Percentiles rank a stretch among this genome's conserved stretches.
These are phyloP conservation scores for Hypomecis atomaria DNA, from an alignment of 2,888 invertebrate genomes.

Conservation along the genomic window DNA sequence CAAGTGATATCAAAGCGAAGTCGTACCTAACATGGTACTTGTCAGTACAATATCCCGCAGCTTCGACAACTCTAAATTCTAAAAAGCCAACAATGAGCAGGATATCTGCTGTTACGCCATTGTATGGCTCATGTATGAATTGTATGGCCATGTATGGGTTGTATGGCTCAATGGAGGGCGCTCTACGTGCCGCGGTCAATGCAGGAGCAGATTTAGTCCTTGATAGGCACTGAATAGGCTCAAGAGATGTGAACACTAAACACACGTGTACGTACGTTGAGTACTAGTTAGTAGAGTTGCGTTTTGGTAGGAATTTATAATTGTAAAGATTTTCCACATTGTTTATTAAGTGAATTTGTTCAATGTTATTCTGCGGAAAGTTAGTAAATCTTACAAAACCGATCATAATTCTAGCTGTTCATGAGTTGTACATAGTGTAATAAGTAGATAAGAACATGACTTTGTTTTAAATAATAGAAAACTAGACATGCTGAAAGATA, in stretches of 20 bases:
- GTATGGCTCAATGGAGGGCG: conserved; percentile 36
- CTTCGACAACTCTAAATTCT: conserved; percentile 8
- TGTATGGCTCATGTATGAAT: conserved; percentile 35
- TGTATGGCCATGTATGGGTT: conserved; percentile 38
- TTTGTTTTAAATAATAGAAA: no score
- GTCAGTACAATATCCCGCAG: neutral
- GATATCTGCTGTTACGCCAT: conserved; percentile 42
- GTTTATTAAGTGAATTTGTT: no score
- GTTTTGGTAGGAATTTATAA: no score
- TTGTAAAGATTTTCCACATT: no score
- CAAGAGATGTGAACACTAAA: conserved; percentile 1
- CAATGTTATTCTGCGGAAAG: no score
- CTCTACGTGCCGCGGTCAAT: conserved; percentile 40
- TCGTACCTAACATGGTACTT: neutral
- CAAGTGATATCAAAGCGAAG: neutral
- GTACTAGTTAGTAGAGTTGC: neutral
- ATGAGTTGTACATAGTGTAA: no score
- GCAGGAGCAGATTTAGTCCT: conserved; percentile 36
- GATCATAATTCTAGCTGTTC: no score
- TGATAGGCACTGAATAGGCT: conserved; percentile 33
- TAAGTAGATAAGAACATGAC: no score
- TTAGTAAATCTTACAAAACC: no score
- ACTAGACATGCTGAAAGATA: no score
- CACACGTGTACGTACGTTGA: conserved; percentile 8
- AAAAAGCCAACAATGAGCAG: conserved; percentile 39